phyloP scores from a whole-genome alignment of 2,113 vertebrate species.

The Acrocephalus kingi region DNA sequence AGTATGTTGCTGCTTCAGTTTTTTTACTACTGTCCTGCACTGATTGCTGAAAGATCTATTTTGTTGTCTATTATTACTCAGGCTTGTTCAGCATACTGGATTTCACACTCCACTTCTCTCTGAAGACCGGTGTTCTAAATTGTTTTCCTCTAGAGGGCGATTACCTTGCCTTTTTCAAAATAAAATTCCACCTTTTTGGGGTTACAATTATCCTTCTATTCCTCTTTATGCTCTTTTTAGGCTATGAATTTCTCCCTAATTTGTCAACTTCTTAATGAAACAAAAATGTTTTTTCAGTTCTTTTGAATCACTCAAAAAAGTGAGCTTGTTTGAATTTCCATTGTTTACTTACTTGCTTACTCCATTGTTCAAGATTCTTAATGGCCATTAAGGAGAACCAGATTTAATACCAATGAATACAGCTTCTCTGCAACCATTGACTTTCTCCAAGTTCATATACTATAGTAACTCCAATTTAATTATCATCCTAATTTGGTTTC shows the following conservation, averaged over 20 bases:
- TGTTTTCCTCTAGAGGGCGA: background rate
- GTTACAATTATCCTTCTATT: background rate
- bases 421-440: background rate
- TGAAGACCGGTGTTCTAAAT: background rate
- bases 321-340: background rate
- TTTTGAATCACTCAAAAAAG: background rate
- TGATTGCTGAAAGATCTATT: slow-evolving; percentile 16
- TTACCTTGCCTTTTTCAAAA: slow-evolving; percentile 3
- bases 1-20: background rate
- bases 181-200: background rate
- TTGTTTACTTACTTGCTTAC: background rate
- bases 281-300: background rate
- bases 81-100: slow-evolving; percentile 7
- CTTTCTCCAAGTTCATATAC: background rate
- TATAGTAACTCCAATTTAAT: background rate
- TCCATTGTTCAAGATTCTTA: background rate
- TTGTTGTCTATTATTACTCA: background rate
- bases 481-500: background rate
- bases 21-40: background rate
- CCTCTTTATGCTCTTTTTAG: background rate
- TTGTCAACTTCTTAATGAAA: background rate
- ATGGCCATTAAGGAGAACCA: background rate
- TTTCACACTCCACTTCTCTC: slow-evolving; percentile 34
- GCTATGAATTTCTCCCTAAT: background rate
- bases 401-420: background rate